phyloP scores from a whole-genome alignment of 2,113 vertebrate species.

The Corvus moneduloides region DNA sequence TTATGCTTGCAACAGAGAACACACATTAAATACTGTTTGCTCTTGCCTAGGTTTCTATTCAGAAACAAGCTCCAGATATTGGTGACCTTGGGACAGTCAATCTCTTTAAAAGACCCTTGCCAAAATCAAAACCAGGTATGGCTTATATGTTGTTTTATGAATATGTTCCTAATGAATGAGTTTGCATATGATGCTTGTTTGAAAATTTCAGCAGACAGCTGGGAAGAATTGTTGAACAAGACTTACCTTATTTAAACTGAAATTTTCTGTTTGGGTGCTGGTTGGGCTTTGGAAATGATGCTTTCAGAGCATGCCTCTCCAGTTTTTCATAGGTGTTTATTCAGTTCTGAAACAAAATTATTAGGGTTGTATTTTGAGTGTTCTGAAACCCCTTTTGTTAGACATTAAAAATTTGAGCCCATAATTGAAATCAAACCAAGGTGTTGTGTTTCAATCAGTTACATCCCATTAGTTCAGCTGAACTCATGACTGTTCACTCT shows the following conservation, averaged over 20 bases:
- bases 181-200: neutral
- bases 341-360: neutral
- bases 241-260: neutral
- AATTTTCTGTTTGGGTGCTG: neutral
- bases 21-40: neutral
- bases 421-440: neutral
- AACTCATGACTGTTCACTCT: neutral
- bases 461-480: neutral
- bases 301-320: neutral
- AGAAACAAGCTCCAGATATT: conserved; percentile 95
- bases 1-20: neutral
- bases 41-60: conserved; percentile 89
- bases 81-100: conserved; percentile 94
- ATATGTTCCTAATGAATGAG: neutral
- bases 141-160: neutral
- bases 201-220: neutral
- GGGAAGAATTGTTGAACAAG: neutral
- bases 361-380: neutral
- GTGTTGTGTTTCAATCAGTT: neutral
- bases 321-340: neutral
- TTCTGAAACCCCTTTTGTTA: neutral
- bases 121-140: conserved; percentile 88
- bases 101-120: conserved; percentile 85
- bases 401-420: neutral
- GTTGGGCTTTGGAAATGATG: neutral